These are phyloP conservation scores for Harmothoe impar DNA, from an alignment of 2,888 invertebrate species.

Conservation along the genomic window DNA sequence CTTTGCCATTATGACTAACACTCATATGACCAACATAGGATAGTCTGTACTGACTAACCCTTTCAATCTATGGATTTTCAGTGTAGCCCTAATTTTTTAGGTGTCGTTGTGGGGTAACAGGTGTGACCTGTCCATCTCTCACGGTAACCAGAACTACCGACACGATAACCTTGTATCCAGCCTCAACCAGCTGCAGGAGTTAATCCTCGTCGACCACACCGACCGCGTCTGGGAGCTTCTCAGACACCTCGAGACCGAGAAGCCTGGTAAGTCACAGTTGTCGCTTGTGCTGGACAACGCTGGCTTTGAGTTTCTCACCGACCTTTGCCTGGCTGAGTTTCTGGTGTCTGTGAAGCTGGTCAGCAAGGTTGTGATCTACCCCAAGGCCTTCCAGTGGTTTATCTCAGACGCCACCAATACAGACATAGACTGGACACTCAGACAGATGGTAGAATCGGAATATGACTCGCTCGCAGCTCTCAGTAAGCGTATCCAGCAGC, in stretches of 20 bases:
- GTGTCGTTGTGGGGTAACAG: constrained; percentile 96
- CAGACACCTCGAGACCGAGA: constrained; percentile 64
- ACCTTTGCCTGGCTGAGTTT: constrained; percentile 93
- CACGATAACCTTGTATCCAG: constrained; percentile 86
- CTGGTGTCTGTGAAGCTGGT: constrained; percentile 87
- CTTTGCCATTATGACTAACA: too few species aligned
- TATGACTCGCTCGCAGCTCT: constrained; percentile 73
- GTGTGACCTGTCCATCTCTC: constrained; percentile 94
- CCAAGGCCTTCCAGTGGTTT: constrained; percentile 96
- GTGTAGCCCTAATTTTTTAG: too few species aligned
- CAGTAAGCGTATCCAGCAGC: constrained; percentile 86
- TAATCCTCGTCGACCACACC: constrained; percentile 88
- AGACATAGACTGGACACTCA: constrained; percentile 91
- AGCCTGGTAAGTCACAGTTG: constrained; percentile 71
- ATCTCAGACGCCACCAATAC: constrained; percentile 92
- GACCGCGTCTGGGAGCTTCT: constrained; percentile 85
- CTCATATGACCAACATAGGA: too few species aligned
- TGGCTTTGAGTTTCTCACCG: constrained; percentile 95
- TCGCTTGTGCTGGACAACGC: constrained; percentile 92
- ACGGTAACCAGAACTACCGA: constrained; percentile 87
- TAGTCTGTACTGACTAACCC: too few species aligned
- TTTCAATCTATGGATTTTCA: too few species aligned
- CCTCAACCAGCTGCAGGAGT: constrained; percentile 85
- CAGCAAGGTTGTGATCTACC: constrained; percentile 90
- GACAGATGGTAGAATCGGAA: constrained; percentile 76